A percentile compares a stretch with the other conserved stretches of the same genome.
phyloP scores from a whole-genome alignment of 2,797 vertebrate species.

The Diplodus puntazzo region DNA sequence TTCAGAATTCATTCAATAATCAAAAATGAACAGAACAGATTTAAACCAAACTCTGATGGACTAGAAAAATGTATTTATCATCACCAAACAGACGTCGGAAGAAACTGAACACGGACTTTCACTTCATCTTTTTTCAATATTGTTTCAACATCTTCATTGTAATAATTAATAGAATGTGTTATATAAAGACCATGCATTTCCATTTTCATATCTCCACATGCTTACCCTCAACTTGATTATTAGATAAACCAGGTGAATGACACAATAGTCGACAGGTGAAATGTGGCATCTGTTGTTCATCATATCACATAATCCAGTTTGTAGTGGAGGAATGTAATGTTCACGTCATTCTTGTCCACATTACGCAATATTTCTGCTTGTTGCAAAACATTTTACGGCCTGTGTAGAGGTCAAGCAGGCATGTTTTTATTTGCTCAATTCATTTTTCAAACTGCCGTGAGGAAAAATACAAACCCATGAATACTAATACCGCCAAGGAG shows the following conservation, averaged over 20 bases:
- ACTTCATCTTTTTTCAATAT: no score
- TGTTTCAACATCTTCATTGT: background rate
- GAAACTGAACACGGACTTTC: background rate
- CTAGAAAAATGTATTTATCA: background rate
- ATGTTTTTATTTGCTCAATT: constrained; percentile 16
- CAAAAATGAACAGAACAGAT: background rate
- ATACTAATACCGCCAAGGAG: constrained; percentile 21
- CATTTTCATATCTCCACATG: background rate
- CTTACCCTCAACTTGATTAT: background rate
- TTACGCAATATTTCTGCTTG: constrained; percentile 19
- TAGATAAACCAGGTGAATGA: background rate
- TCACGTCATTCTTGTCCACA: constrained; percentile 30
- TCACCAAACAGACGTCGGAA: background rate
- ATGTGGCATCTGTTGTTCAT: constrained; percentile 13
- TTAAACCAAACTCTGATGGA: background rate
- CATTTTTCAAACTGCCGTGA: constrained; percentile 23
- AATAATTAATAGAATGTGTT: background rate
- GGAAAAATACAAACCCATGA: constrained; percentile 1
- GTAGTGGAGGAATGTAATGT: constrained; percentile 14
- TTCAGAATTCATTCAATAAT: no score
- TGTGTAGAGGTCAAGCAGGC: constrained; percentile 2
- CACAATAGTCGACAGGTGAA: constrained; percentile 5
- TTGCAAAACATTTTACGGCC: background rate
- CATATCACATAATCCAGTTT: constrained; percentile 17
- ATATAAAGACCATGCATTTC: background rate